Percentiles rank a stretch among this genome's conserved stretches.
Conservation (phyloP, 2,888 invertebrate genomes). For the Coenonympha glycerion region DNA sequence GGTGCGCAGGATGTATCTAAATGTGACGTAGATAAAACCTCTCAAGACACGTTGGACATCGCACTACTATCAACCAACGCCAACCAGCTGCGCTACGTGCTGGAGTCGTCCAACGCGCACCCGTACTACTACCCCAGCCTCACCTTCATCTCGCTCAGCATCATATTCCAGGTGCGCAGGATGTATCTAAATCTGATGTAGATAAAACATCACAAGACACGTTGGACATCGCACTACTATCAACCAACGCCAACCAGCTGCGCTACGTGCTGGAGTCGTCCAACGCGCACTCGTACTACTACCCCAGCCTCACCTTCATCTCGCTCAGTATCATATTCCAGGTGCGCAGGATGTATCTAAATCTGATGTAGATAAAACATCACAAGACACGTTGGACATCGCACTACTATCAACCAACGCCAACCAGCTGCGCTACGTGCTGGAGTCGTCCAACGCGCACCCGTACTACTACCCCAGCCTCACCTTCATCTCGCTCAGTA, state of each 20-base stretch:
- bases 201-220: background rate
- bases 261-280: conserved; percentile 87
- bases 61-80: conserved; percentile 92
- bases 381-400: conserved; percentile 58
- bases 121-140: conserved; percentile 87
- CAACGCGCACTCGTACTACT: conserved; percentile 83
- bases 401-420: conserved; percentile 92
- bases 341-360: no score
- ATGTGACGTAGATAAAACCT: background rate
- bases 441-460: conserved; percentile 81
- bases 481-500: conserved; percentile 82
- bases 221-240: conserved; percentile 83
- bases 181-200: no score
- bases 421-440: conserved; percentile 89
- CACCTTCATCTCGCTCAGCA: conserved; percentile 82
- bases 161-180: conserved; percentile 86
- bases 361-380: background rate
- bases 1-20: no score
- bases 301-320: conserved; percentile 84
- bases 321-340: conserved; percentile 85
- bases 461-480: conserved; percentile 87
- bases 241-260: conserved; percentile 92
- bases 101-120: conserved; percentile 81
- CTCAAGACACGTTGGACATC: conserved; percentile 58
- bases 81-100: conserved; percentile 89